phyloP scores from a whole-genome alignment of 2,797 vertebrate genomes.

The Phaenicophaeus curvirostris region DNA sequence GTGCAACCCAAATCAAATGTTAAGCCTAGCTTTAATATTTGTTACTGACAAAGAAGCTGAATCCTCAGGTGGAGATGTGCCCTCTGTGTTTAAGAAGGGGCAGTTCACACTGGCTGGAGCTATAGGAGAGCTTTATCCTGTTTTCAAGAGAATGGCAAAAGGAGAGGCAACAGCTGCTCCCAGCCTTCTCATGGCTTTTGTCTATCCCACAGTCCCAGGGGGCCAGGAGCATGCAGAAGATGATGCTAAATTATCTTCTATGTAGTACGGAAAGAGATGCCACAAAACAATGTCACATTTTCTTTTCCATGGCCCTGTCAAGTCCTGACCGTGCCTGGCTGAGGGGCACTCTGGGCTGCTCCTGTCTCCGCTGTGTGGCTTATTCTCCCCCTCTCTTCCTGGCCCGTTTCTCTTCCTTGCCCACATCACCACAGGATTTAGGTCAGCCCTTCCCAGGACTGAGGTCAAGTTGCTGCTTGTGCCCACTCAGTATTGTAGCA shows the following conservation, averaged over 20 bases:
- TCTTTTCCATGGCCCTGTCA: not conserved
- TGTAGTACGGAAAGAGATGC: not conserved
- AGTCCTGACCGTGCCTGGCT: not conserved
- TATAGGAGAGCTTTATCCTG: not conserved
- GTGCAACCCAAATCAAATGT: not conserved
- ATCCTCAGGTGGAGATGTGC: not conserved
- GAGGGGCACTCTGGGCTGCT: not conserved
- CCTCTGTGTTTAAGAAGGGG: not conserved
- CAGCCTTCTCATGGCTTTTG: not conserved
- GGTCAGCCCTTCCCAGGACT: not conserved
- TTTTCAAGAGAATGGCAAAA: not conserved
- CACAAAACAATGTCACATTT: not conserved
- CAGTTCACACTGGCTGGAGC: not conserved
- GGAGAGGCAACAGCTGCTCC: not conserved
- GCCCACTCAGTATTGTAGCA: fast-evolving
- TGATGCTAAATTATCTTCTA: not conserved
- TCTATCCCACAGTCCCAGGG: not conserved
- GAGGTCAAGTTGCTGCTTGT: not conserved
- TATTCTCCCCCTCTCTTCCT: not conserved
- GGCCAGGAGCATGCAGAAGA: not conserved
- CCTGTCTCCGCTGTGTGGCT: not conserved
- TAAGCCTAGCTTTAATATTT: not conserved
- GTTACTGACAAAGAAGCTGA: not conserved
- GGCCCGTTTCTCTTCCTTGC: not conserved
- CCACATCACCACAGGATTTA: not conserved